Evolutionary conservation across 2,113 vertebrate species (phyloP).

Genomic region (Symphodus melops): DNA sequence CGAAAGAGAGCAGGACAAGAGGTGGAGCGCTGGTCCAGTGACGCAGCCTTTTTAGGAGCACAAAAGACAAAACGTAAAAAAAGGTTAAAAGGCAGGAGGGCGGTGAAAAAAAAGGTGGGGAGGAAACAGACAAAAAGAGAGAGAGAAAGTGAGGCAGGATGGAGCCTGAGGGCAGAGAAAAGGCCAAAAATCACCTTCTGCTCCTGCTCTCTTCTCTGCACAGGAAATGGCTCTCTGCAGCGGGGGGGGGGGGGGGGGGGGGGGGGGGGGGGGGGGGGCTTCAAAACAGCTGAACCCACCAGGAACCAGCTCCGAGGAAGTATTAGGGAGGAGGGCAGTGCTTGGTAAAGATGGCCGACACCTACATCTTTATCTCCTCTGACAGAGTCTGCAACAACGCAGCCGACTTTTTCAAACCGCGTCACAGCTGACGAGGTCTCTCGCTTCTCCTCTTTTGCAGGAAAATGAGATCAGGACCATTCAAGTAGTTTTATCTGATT

Average conservation of each 20-base stretch:
- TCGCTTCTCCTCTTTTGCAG: constrained; percentile 28
- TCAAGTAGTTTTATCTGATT: constrained; percentile 51
- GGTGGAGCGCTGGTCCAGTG: constrained; percentile 21
- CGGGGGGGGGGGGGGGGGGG: constrained; percentile 43
- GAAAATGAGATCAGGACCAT: constrained; percentile 68
- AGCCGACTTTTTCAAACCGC: not conserved
- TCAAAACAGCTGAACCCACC: constrained; percentile 62
- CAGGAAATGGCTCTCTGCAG: constrained; percentile 70
- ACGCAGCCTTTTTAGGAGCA: constrained; percentile 24
- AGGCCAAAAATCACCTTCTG: constrained; percentile 46
- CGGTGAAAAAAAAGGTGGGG: constrained; percentile 5
- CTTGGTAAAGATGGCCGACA: constrained; percentile 13
- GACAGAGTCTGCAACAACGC: constrained; percentile 15
- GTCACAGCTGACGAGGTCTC: not conserved
- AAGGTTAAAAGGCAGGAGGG: constrained; percentile 33
- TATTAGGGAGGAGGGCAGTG: constrained; percentile 10
- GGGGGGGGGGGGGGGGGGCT: constrained; percentile 35
- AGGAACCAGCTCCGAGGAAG: constrained; percentile 21
- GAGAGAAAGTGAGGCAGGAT: constrained; percentile 45
- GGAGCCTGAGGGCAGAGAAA: constrained; percentile 24
- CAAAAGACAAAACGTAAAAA: constrained; percentile 13
- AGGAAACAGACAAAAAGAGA: constrained; percentile 54
- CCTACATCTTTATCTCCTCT: constrained; percentile 39
- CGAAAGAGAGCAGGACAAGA: constrained; percentile 11
- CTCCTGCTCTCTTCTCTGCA: constrained; percentile 44